Evolutionary conservation across 2,888 invertebrate genomes (phyloP).

Genomic region (Melanchra persicariae): DNA sequence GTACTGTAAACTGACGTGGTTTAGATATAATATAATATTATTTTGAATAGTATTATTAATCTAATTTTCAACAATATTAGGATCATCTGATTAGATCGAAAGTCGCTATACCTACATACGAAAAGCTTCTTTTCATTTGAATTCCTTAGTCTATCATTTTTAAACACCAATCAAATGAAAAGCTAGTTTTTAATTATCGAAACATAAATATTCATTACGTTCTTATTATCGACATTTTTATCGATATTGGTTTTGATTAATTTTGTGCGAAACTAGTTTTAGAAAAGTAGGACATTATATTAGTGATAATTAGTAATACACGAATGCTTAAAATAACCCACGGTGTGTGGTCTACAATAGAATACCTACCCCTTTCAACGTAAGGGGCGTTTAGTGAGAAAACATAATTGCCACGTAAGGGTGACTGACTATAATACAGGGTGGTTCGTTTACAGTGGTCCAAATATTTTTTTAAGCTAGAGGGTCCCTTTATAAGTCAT

Average conservation of each 20-base stretch:
- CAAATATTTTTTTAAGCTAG: too few relatives aligned
- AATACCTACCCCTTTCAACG: neutral
- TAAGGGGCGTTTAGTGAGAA: constrained; percentile 4
- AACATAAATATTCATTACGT: constrained; percentile 43
- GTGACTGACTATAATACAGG: too few relatives aligned
- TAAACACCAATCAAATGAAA: neutral
- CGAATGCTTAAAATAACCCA: neutral
- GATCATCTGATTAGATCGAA: neutral
- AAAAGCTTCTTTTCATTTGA: neutral
- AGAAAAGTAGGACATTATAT: constrained; percentile 18
- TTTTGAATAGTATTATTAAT: neutral
- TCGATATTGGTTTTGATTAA: constrained; percentile 30
- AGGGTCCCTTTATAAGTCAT: too few relatives aligned
- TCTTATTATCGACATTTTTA: constrained; percentile 43
- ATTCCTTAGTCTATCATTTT: constrained; percentile 9
- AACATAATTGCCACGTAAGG: constrained; percentile 14
- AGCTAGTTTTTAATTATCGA: constrained; percentile 30
- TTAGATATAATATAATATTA: neutral
- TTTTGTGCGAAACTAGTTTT: constrained; percentile 29
- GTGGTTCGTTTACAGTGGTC: too few relatives aligned
- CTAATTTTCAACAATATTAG: constrained; percentile 3
- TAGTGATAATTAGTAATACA: neutral
- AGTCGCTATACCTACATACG: neutral
- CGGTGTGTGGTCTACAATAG: constrained; percentile 2
- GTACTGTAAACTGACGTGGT: neutral